Base-by-base conservation (phyloP, 2,888 invertebrate species). In the Platycheirus albimanus region DNA sequence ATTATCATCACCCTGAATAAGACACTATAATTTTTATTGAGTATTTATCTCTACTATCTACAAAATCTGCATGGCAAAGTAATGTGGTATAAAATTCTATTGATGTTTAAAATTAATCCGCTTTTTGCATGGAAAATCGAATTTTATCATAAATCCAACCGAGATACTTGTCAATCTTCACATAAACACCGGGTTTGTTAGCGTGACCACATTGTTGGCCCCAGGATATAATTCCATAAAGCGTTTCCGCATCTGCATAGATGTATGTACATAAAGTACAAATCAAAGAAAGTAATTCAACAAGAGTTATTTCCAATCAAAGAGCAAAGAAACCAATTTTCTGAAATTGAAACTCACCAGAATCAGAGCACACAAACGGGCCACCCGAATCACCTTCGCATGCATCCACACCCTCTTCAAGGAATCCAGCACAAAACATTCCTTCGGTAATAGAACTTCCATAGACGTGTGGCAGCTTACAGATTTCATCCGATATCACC, bases 311-410 rank as follows among this genome's bases (percentile, higher is more conserved):
- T 33, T 20, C 28, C 10, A 15, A 47, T 43, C 28, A 56, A 56
- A 66, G 11, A 24, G 33, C 15, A 45, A 61, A 13, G 19, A 30
- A 17, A 43, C 43, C 3, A 20, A 20, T 3, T 20, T 54, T n/a
- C 6, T 1, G 15, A 28, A 20, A 20, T 5, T 13, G 13, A n/a
- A 79, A 67, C 63, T 63, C 86, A 94, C 94, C 93, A 85, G 93
- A 91, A 86, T 93, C 91, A 78, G 93, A 89, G 88, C 96, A 96
- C 51, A 95, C 94, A 19, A 96, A 91, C 6, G 96, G 96, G n/a
- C 96, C 96, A 20, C 96, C 96, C 38, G 95, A 95, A 88, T 97
- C 96, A 1, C 96, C 96, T 87, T 96, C 95, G 86, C 96, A 96
- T 8, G 96, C 93, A 89, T 96, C 96, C 0, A 94, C 92, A 33